Conservation (phyloP, 2,113 vertebrate genomes). For the Ranitomeya variabilis region DNA sequence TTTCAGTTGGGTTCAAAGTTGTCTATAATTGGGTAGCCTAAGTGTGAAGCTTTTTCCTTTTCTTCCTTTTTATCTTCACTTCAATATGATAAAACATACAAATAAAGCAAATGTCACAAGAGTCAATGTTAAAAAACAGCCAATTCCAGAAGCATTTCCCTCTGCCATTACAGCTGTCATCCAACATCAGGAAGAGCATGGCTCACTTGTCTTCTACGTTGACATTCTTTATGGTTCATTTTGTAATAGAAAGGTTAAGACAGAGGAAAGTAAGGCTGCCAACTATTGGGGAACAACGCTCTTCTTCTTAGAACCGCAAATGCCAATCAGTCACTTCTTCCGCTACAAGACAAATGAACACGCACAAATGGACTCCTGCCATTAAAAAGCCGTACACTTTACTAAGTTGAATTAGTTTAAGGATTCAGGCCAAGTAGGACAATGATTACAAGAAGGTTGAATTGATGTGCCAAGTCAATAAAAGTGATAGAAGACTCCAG, state of each 20-base stretch:
- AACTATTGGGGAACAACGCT: slow-evolving; percentile 38
- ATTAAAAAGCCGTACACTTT: slow-evolving; percentile 45
- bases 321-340: slow-evolving; percentile 39
- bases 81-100: slow-evolving; percentile 55
- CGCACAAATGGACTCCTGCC: slow-evolving; percentile 22
- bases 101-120: slow-evolving; percentile 50
- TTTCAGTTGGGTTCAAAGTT: slow-evolving; percentile 34
- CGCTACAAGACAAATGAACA: slow-evolving; percentile 27
- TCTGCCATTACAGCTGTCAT: slow-evolving; percentile 53
- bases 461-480: slow-evolving; percentile 35
- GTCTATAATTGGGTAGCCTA: slow-evolving; percentile 33
- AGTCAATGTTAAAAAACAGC: slow-evolving; percentile 38
- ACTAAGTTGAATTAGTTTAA: slow-evolving; percentile 25
- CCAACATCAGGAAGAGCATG: slow-evolving; percentile 38
- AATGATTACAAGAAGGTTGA: slow-evolving; percentile 19
- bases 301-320: slow-evolving; percentile 21
- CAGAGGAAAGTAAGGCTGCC: slow-evolving; percentile 41
- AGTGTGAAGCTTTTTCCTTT: neutral
- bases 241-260: slow-evolving; percentile 51
- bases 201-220: slow-evolving; percentile 39
- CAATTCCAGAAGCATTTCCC: slow-evolving; percentile 34
- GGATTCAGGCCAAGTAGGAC: slow-evolving; percentile 48
- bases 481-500: slow-evolving; percentile 42
- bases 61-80: slow-evolving; percentile 25
- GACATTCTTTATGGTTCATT: slow-evolving; percentile 52